Percentiles rank a stretch among this genome's conserved stretches.
Conservation (phyloP, 2,113 vertebrate species). For the Lucifuga dentata region DNA sequence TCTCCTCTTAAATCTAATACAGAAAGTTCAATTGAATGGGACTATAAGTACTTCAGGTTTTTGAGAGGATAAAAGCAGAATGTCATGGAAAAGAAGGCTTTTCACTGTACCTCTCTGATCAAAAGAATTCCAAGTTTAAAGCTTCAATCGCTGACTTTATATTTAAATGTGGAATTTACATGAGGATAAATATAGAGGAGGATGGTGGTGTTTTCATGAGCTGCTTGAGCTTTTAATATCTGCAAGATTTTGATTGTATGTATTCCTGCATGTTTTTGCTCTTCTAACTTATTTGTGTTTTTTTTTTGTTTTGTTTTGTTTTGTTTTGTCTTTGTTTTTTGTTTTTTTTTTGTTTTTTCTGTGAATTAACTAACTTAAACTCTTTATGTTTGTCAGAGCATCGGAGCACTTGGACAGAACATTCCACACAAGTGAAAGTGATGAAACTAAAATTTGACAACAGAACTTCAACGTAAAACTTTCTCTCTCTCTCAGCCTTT, state of each 20-base stretch:
- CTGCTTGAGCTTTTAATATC: constrained; percentile 26
- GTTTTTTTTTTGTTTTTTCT: constrained; percentile 17
- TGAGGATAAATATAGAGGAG: constrained; percentile 22
- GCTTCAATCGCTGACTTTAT: constrained; percentile 31
- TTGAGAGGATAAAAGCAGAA: not conserved
- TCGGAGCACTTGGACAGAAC: constrained; percentile 11
- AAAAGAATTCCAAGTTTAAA: constrained; percentile 38
- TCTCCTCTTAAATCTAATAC: constrained; percentile 9
- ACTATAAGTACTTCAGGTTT: constrained; percentile 5
- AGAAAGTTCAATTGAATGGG: constrained; percentile 15
- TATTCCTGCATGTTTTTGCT: too few species aligned
- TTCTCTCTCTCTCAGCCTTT: constrained; percentile 34
- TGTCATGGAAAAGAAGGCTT: constrained; percentile 20
- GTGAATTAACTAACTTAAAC: constrained; percentile 13
- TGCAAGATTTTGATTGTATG: constrained; percentile 18
- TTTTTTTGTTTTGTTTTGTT: constrained; percentile 9
- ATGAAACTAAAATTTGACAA: constrained; percentile 19
- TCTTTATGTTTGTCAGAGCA: too few species aligned
- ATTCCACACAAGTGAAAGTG: not conserved
- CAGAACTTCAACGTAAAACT: constrained; percentile 19
- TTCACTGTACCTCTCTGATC: constrained; percentile 23
- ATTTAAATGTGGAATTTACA: constrained; percentile 18
- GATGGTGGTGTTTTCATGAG: constrained; percentile 21
- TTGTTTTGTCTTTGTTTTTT: too few species aligned
- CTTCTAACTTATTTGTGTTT: constrained; percentile 13